Evolutionary conservation across 2,888 invertebrate species (phyloP), one percentile per base, ranked within the genome.

Genomic region (Tetranychus piercei): DNA sequence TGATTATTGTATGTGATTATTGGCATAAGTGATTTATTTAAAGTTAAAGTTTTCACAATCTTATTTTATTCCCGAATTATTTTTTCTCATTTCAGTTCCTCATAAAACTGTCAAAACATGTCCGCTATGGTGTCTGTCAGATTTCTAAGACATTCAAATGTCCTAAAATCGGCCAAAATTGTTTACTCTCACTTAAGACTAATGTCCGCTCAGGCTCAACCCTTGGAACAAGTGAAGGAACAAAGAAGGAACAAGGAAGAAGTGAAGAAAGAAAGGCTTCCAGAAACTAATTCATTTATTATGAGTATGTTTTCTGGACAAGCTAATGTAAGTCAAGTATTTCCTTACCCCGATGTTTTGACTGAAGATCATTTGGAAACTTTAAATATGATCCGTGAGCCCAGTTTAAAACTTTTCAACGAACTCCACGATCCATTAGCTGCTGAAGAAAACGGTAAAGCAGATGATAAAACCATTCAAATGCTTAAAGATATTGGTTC

Each of bases 401-500:
- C 95, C 0, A 87, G 90, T 18, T 81, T 81, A 44, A 85, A 83
- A 78, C 85, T 86, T 78, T 85, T 82, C 69, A 79, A 89, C 88
- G 90, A 95, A 84, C 86, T 89, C 1, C 95, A 96, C 82, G 88
- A 97, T 83, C 87, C 96, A 0, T 87, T 87, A 5, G 89, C 88
- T 82, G 96, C 95, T 83, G 99, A 99, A 82, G 86, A 86, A 34
- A 85, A 87, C 73, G 88, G 90, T 76, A 84, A 85, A 78, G 88
- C 94, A 71, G 91, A 92, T 79, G 88, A 88, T 75, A 84, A 85
- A 76, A 88, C 91, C 0, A 82, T 91, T 80, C 84, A 88, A 76
- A 89, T 88, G 1, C 85, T 97, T 77, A 93, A 92, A 88, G 94
- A 94, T 78, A 84, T 97, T 79, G 99, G 99, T 70, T 93, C 90